Evolutionary conservation across 2,888 invertebrate genomes (phyloP).

Genomic region (Eilema griseolum): DNA sequence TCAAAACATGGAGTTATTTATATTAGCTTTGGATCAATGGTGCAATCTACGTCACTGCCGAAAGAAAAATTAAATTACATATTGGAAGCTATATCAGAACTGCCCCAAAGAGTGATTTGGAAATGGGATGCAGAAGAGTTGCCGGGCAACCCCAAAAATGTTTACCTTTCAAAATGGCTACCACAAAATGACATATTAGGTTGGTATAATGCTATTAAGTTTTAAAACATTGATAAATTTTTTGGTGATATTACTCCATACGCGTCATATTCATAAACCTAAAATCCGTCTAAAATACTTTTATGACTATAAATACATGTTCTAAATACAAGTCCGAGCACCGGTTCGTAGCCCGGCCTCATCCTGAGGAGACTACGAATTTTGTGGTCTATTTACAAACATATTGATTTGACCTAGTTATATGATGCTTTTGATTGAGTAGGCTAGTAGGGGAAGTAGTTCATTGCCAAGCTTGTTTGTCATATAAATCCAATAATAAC

Average conservation of each 20-base stretch:
- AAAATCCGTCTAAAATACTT: too few species aligned
- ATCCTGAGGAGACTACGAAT: not conserved
- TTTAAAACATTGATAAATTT: not conserved
- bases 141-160: constrained; percentile 87
- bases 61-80: constrained; percentile 87
- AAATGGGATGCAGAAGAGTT: constrained; percentile 90
- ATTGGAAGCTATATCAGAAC: constrained; percentile 85
- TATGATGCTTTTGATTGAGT: not conserved
- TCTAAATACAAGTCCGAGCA: not conserved
- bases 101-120: constrained; percentile 91
- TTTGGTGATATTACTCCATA: too few species aligned
- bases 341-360: too few species aligned
- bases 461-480: not conserved
- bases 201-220: constrained; percentile 52
- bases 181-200: constrained; percentile 90
- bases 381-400: not conserved
- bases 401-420: not conserved
- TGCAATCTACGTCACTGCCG: constrained; percentile 88
- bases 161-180: constrained; percentile 88
- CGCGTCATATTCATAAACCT: too few species aligned
- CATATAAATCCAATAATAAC: not conserved
- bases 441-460: not conserved
- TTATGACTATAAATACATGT: too few species aligned
- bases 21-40: constrained; percentile 92
- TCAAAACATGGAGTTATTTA: constrained; percentile 90